Conservation (phyloP, 1,140 invertebrate genomes). For the Lordiphosa stackelbergi region DNA sequence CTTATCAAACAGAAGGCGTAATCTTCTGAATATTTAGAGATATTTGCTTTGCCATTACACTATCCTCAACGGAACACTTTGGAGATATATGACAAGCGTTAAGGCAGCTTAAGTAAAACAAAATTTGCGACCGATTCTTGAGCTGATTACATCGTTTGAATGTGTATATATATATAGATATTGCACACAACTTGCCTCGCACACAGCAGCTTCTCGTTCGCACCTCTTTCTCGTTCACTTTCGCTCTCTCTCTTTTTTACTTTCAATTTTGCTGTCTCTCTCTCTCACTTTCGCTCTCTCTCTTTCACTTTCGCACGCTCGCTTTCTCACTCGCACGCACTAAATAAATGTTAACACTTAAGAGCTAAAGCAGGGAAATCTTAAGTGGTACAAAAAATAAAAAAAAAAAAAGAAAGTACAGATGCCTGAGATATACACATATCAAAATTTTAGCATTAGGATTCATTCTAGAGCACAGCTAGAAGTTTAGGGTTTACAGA, state of each 20-base stretch:
- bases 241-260: constrained; percentile 10
- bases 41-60: too few relatives aligned
- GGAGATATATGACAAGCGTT: too few relatives aligned
- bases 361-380: constrained; percentile 20
- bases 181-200: constrained; percentile 33
- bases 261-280: constrained; percentile 10
- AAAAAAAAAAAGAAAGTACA: too few relatives aligned
- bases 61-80: too few relatives aligned
- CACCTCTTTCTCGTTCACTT: constrained; percentile 14
- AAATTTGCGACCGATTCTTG: constrained; percentile 12
- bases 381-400: neutral
- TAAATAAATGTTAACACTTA: constrained; percentile 4
- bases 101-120: too few relatives aligned
- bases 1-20: too few relatives aligned
- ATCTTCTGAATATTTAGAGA: too few relatives aligned
- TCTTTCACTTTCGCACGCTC: constrained; percentile 12
- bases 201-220: constrained; percentile 15
- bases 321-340: constrained; percentile 30
- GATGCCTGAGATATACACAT: too few relatives aligned
- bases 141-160: neutral
- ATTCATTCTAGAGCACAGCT: too few relatives aligned
- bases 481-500: too few relatives aligned
- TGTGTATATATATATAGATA: constrained; percentile 27
- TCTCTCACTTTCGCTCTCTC: constrained; percentile 2
- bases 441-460: too few relatives aligned